Percentiles rank a stretch among this genome's conserved stretches.
These are phyloP conservation scores for Xestia ashworthii DNA, from an alignment of 2,888 invertebrate species.

Conservation along the genomic window DNA sequence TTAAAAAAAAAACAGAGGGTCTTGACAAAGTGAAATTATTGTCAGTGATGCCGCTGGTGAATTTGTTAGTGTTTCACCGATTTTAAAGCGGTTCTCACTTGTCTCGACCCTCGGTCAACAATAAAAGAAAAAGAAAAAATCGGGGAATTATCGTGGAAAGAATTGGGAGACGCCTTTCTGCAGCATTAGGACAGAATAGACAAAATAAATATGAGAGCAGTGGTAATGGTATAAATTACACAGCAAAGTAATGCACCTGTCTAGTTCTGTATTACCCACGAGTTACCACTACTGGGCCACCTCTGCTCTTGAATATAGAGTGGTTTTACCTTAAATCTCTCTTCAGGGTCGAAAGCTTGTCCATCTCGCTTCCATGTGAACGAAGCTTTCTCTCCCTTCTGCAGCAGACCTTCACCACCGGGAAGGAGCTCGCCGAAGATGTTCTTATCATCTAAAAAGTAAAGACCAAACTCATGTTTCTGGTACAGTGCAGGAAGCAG, in stretches of 20 bases:
- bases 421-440: slow-evolving; percentile 94
- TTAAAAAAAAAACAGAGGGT: background rate
- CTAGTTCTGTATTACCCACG: background rate
- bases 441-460: slow-evolving; percentile 93
- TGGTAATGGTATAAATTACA: background rate
- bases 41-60: background rate
- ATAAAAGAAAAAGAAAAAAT: background rate
- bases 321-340: slow-evolving; percentile 93
- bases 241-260: background rate
- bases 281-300: background rate
- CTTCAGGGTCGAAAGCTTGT: slow-evolving; percentile 96
- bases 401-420: slow-evolving; percentile 92
- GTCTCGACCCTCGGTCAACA: background rate
- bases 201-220: background rate
- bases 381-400: slow-evolving; percentile 94
- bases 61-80: too few species aligned
- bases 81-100: background rate
- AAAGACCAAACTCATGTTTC: background rate
- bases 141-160: background rate
- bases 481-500: background rate
- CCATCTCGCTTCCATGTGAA: slow-evolving; percentile 97
- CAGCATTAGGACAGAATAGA: background rate
- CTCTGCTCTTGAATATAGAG: background rate
- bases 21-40: background rate
- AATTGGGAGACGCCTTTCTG: background rate